Conservation (phyloP, 1,140 invertebrate species). For the Tetramorium parvispinum region DNA sequence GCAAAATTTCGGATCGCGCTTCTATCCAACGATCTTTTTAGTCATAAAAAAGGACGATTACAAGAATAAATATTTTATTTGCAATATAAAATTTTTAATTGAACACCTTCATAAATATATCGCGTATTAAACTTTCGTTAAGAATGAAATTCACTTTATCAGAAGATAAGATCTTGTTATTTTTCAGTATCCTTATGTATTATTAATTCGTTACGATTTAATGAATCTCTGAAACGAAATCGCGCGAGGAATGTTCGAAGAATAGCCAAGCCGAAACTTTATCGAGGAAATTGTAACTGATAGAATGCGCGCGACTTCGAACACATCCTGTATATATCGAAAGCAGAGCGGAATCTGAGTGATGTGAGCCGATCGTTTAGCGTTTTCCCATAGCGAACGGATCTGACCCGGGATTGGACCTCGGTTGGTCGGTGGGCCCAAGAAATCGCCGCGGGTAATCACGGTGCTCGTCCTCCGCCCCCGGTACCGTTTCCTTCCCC, state of each 20-base stretch:
- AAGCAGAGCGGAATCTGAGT: conserved; percentile 84
- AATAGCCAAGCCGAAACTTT: neutral
- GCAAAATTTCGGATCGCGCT: neutral
- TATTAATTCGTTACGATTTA: conserved; percentile 6
- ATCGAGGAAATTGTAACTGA: neutral
- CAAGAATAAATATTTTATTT: neutral
- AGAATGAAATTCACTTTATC: neutral
- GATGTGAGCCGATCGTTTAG: conserved; percentile 86
- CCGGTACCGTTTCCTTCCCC: conserved; percentile 76
- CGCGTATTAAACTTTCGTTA: neutral
- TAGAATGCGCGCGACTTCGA: neutral
- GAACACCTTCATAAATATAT: neutral
- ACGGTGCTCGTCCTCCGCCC: conserved; percentile 81
- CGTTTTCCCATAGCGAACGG: conserved; percentile 84
- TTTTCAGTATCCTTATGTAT: neutral
- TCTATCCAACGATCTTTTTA: neutral
- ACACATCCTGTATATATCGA: conserved; percentile 53
- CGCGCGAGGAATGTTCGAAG: neutral
- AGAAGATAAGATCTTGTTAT: neutral
- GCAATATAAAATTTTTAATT: neutral
- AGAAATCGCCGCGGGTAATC: conserved; percentile 84
- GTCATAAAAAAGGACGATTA: neutral
- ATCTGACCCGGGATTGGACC: conserved; percentile 85
- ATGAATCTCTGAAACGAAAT: neutral
- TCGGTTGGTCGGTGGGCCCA: conserved; percentile 79